phyloP scores from a whole-genome alignment of 2,888 invertebrate species.

The Portevinia maculata region DNA sequence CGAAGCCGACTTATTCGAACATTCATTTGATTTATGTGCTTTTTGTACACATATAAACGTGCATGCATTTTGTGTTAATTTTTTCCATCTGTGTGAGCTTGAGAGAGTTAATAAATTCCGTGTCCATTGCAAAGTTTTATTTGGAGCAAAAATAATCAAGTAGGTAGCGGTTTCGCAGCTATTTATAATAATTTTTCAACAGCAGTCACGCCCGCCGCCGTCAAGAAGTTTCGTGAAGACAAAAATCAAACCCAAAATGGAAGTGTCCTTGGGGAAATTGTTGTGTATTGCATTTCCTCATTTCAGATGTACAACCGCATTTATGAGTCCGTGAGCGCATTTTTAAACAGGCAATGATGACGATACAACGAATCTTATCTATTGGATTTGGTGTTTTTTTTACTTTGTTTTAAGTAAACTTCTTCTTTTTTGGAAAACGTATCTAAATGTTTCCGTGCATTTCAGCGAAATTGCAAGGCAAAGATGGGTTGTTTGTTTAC shows the following conservation, averaged over 20 bases:
- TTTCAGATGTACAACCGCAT: conserved; percentile 51
- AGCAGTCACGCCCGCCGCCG: too few species aligned
- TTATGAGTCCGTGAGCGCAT: conserved; percentile 48
- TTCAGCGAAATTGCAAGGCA: conserved; percentile 40
- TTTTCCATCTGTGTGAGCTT: too few species aligned
- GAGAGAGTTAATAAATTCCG: too few species aligned
- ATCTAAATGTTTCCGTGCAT: conserved; percentile 39
- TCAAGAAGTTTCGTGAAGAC: not conserved
- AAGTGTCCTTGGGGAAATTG: conserved; percentile 27
- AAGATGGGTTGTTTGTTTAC: conserved; percentile 25
- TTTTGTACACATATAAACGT: too few species aligned
- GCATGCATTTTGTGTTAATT: too few species aligned
- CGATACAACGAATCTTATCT: conserved; percentile 46
- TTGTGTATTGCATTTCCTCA: conserved; percentile 22
- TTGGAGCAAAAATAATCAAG: too few species aligned
- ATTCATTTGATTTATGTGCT: too few species aligned
- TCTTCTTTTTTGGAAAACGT: conserved; percentile 14
- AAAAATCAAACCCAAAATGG: not conserved
- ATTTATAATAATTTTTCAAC: too few species aligned
- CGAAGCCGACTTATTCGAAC: too few species aligned
- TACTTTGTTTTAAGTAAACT: not conserved
- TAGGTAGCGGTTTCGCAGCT: too few species aligned
- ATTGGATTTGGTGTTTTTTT: conserved; percentile 16
- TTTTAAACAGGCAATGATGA: conserved; percentile 24
- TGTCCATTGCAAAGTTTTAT: too few species aligned